Evolutionary conservation across 2,888 invertebrate genomes (phyloP), one percentile per base, ranked within the genome.

Genomic region (Drosophila antonietae): DNA sequence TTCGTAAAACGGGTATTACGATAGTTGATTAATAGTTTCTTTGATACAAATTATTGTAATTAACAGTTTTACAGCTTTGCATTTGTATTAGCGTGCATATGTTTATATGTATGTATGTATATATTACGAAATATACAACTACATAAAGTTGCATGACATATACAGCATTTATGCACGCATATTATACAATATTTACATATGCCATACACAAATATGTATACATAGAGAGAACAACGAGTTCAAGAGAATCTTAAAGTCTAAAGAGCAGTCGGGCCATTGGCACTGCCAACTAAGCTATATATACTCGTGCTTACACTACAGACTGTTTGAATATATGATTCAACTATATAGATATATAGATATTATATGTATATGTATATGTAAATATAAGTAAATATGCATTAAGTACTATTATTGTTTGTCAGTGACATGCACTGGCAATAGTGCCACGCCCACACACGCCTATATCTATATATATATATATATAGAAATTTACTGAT

Each of bases 171-270:
- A 61, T 61, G 59, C 56, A 55, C 44, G 43, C 43, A 44, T 63
- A 35, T 37, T 37, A 43, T 18, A 46, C n/a, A 18, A 37, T 31
- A 20, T 23, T 53, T 47, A 60, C 15, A 28, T 28, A 28, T 28
- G 28, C 39, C 23, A 43, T n/a, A 47, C 23, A 56, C 41, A 33
- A 6, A 14, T 2, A 37, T 6, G 14, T 46, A 46, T 64, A 51
- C 18, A 63, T 53, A 9, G 14, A 37, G 14, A 15, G 14, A n/a
- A n/a, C 14, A 23, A 20, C 33, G 41, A 41, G 41, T 59, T 63
- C 51, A 20, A 47, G 57, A 62, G 62, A 70, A 57, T 31, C 71
- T 71, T 70, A 70, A 6, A 6, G 14, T 62, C 18, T 69, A 69
- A 12, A 53, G 31, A 60, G 39, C 61, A 41, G 41, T 33, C 28